Conservation (phyloP, 1,140 invertebrate species). For the Drosophila cardini region DNA sequence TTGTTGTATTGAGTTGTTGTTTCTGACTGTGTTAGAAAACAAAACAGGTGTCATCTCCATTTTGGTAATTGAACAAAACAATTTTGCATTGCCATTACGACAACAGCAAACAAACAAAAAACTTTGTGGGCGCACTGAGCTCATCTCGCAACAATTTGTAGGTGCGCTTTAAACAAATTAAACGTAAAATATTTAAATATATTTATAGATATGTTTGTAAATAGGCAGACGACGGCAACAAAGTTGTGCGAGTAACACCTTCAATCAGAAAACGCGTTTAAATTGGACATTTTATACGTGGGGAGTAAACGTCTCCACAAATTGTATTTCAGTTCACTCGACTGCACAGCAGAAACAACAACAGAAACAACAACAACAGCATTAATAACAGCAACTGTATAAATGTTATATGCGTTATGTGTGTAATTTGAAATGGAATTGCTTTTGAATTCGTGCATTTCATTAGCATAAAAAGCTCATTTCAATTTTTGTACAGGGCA, state of each 20-base stretch:
- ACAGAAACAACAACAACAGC: conserved; percentile 8
- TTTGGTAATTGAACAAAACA: conserved; percentile 72
- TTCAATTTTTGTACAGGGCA: conserved; percentile 44
- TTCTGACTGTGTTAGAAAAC: conserved; percentile 51
- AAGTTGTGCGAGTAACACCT: conserved; percentile 51
- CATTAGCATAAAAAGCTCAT: conserved; percentile 68
- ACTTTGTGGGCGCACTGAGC: conserved; percentile 69
- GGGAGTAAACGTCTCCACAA: conserved; percentile 40
- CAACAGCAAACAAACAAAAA: conserved; percentile 4
- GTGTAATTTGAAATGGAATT: conserved; percentile 41
- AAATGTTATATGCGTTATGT: conserved; percentile 42
- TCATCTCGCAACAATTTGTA: conserved; percentile 77
- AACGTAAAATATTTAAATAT: conserved; percentile 29
- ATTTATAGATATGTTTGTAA: conserved; percentile 13
- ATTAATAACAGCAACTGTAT: conserved; percentile 29
- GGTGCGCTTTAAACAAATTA: conserved; percentile 49
- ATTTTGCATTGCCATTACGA: conserved; percentile 61
- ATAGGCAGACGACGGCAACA: conserved; percentile 12
- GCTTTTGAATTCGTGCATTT: conserved; percentile 58
- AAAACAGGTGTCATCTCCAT: conserved; percentile 78
- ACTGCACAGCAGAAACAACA: conserved; percentile 33
- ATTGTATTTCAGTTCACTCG: conserved; percentile 29
- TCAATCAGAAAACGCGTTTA: conserved; percentile 53
- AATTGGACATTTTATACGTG: conserved; percentile 56
- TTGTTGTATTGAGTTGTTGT: conserved; percentile 14